Evolutionary conservation across 2,888 invertebrate species (phyloP), one percentile per base, ranked within the genome.

Genomic region (Steinernema carpocapsae): DNA sequence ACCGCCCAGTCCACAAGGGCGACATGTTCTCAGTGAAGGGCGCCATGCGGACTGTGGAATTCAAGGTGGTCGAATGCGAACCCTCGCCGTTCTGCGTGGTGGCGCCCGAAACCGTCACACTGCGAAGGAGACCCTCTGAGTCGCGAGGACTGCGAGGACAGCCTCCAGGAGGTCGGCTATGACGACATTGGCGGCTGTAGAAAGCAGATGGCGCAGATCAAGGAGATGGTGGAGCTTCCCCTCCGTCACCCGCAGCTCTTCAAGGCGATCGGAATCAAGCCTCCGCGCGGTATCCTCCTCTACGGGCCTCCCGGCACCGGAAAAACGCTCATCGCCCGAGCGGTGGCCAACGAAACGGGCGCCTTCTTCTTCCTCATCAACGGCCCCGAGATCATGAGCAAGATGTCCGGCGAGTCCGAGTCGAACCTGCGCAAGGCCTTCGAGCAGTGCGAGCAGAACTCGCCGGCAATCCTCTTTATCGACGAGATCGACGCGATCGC

Each of bases 401-500:
- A 99, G 90, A 90, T 99, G 87, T 97, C 99, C 77, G 99, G 99
- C 81, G 99, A 99, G 89, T 97, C 97, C 0, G 99, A 99, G 88
- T 96, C 96, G 73, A 99, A 99, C 89, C 89, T 99, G 85, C 92
- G 99, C 76, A 99, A 99, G 89, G 99, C 99, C 0, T 99, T 99
- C 89, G 97, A 97, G 88, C 97, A 99, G 89, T 99, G 99, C 0
- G 99, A 99, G 89, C 97, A 97, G 90, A 99, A 99, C 90, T 93
- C 97, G 0, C 99, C 99, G 0, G 95, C 99, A 14, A 99, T 99
- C 85, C 97, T 99, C 87, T 99, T 99, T 90, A 99, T 99, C 87
- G 99, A 99, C 89, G 99, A 99, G 89, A 91, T 99, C 86, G 99
- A 99, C 89, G 97, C 99, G n/a, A 99, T 99, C 88, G 99, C 99